Evolutionary conservation across 37 sponge, comb jelly and placozoan genomes (phyloP).

Genomic region (Beroe ovata): DNA sequence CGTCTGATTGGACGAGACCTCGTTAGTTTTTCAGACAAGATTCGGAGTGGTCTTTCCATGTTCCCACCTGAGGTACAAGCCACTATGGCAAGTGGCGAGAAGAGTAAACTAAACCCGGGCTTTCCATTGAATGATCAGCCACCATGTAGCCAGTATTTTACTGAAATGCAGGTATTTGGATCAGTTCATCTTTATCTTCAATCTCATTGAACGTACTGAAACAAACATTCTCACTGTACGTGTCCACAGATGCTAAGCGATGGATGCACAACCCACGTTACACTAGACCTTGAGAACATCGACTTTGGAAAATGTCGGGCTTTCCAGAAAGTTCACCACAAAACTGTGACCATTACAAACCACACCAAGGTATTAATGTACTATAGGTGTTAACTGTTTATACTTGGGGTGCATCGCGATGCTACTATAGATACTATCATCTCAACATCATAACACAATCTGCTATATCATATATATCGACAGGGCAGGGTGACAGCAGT

Average conservation of each 20-base stretch:
- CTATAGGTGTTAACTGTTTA: too few relatives aligned
- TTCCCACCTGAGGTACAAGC: conserved; percentile 79
- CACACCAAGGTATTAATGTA: conserved; percentile 70
- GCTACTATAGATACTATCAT: too few relatives aligned
- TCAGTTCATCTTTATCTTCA: neutral
- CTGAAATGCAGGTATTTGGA: conserved; percentile 22
- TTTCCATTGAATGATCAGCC: conserved; percentile 7
- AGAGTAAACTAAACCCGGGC: neutral
- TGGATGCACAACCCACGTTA: conserved; percentile 48
- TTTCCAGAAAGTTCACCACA: conserved; percentile 65
- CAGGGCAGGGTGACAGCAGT: conserved; percentile 62
- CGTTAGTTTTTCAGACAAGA: conserved; percentile 65
- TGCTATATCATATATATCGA: too few relatives aligned
- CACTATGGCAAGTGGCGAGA: neutral
- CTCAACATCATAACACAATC: too few relatives aligned
- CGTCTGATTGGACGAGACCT: conserved; percentile 68
- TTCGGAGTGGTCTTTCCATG: conserved; percentile 74
- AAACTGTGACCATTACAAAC: conserved; percentile 73
- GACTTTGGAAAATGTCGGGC: conserved; percentile 67
- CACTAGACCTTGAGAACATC: conserved; percentile 42
- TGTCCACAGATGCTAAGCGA: conserved; percentile 24
- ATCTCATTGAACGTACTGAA: too few relatives aligned
- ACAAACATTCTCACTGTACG: too few relatives aligned
- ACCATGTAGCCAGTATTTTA: conserved; percentile 16
- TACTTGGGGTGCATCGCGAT: too few relatives aligned